Percentiles rank a stretch among this genome's conserved stretches.
phyloP scores from a whole-genome alignment of 2,113 vertebrate genomes.

The Callocephalon fimbriatum region DNA sequence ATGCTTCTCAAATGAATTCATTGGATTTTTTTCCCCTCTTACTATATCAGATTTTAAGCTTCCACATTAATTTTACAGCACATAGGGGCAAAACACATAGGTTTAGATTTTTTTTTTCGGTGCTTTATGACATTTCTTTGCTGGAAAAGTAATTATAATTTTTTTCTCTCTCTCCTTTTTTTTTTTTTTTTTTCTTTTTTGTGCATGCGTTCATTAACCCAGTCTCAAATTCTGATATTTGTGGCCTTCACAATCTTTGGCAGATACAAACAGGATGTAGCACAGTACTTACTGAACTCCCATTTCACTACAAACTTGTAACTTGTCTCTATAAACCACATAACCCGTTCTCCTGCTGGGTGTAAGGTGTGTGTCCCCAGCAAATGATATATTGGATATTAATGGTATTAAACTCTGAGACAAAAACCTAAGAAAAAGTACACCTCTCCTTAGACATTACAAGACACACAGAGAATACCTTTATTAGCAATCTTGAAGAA shows the following conservation, averaged over 20 bases:
- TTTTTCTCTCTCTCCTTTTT: too few relatives aligned
- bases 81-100: background rate
- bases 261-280: background rate
- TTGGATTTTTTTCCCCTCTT: background rate
- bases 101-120: background rate
- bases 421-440: background rate
- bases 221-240: background rate
- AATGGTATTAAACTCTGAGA: background rate
- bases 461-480: background rate
- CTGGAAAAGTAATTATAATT: background rate
- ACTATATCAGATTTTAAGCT: background rate
- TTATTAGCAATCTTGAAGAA: background rate
- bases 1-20: background rate
- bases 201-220: background rate
- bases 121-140: background rate
- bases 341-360: background rate
- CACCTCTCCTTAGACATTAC: background rate
- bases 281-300: background rate
- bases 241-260: background rate
- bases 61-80: background rate
- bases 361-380: background rate
- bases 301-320: background rate
- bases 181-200: background rate
- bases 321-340: background rate
- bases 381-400: background rate